Evolutionary conservation across 2,797 vertebrate species (phyloP), one percentile per base, ranked within the genome.

Genomic region (Sebastes matsubarae): DNA sequence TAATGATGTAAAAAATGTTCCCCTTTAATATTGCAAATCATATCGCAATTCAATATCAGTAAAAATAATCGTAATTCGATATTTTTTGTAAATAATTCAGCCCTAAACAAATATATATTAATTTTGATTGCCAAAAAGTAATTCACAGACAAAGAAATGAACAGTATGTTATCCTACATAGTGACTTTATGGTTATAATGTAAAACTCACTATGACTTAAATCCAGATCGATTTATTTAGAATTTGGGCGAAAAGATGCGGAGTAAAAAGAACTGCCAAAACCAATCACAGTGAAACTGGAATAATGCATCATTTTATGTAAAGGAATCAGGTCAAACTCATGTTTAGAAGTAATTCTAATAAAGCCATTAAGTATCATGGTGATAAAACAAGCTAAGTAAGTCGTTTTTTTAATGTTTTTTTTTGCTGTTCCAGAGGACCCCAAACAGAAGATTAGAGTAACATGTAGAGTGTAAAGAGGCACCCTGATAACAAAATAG

Each of bases 61-160:
- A 0, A 50, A 50, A 50, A 50, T 20, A 50, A 50, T 20, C 0
- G 18, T 20, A 50, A 50, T 50, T 20, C 0, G 0, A 50, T 50
- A 20, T 50, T 50, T 50, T 50, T 50, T 20, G 0, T 20, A 50
- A 50, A 50, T 50, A 50, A 50, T 50, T 50, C 46, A 0, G 18
- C 46, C 18, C 46, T 50, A 50, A 50, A 50, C 18, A 50, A 20
- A 50, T 50, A 50, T 54, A 11, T 54, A 54, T 54, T 54, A 8
- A n/a, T n/a, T 54, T 54, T 54, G 50, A 0, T 8, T 54, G 8
- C 50, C 4, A 52, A 42, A 38, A 50, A 10, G 20, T 22, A 1
- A 22, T n/a, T 25, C 30, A 68, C 29, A 55, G 52, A 55, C 2
- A 71, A 8, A 46, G 24, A 8, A 59, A 59, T 29, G 8, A 29